Evolutionary conservation across 2,797 vertebrate genomes (phyloP), one percentile per base, ranked within the genome.

Genomic region (Allobates femoralis): DNA sequence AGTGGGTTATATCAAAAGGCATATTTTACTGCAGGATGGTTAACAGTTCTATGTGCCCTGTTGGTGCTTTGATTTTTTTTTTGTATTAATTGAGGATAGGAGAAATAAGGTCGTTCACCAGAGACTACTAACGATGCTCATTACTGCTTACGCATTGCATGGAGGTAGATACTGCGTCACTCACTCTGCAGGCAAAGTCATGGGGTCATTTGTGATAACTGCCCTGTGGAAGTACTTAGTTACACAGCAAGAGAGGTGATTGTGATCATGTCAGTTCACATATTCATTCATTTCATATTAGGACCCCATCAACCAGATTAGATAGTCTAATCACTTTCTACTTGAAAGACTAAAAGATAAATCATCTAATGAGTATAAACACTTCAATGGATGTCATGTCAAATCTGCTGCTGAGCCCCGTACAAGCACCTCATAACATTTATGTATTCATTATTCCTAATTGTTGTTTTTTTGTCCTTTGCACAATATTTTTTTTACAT

Each of bases 181-280:
- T 83, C 26, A n/a, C 81, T 83, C 81, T 73, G 81, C 86, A 73
- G 81, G 81, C 62, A 87, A 87, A 71, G 86, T 87, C 86, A 83
- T 23, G 32, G 26, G 86, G 75, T 87, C 81, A 87, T 71, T 41
- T 83, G 81, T 79, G 73, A 69, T 58, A 64, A 86, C 55, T 81
- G 85, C 85, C 85, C 69, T 76, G 85, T 81, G 79, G 79, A 74
- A 60, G 64, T 81, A 75, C 66, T 80, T 75, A 86, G 85, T 81
- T 76, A 81, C 78, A 60, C 79, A 71, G 81, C 62, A 87, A 67
- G 80, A 76, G 60, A 73, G 53, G 86, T 79, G 74, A 87, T 73
- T 62, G 51, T 87, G 75, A 83, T 62, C 58, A 83, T 51, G 81
- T 83, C 32, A 58, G 16, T 60, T 82, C 71, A 71, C 37, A 50